These are phyloP conservation scores for Bergia puertoricense DNA, from an alignment of 92 coral and sea anemone species.

Conservation along the genomic window DNA sequence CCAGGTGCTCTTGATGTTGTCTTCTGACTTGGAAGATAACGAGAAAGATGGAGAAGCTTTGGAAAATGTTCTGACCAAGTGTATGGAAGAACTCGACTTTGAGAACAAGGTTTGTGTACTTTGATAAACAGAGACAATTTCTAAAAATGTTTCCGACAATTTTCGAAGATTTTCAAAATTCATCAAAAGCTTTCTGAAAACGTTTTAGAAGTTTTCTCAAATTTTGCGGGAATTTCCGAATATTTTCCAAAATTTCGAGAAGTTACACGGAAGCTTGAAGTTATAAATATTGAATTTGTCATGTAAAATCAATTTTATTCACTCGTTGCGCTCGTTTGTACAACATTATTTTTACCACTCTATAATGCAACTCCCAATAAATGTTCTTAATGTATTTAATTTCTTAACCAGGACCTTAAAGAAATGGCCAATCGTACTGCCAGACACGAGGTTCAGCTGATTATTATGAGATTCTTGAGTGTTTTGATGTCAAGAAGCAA, in stretches of 20 bases:
- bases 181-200: too few species aligned
- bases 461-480: slow-evolving; percentile 92
- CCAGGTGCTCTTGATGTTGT: slow-evolving; percentile 88
- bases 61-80: slow-evolving; percentile 68
- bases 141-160: too few species aligned
- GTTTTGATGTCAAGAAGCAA: slow-evolving; percentile 97
- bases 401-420: slow-evolving; percentile 53
- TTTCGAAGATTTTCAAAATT: too few species aligned
- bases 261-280: too few species aligned
- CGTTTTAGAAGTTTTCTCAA: too few species aligned
- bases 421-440: slow-evolving; percentile 78
- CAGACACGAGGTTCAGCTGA: slow-evolving; percentile 89
- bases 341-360: background rate
- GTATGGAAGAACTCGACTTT: slow-evolving; percentile 80
- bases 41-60: slow-evolving; percentile 76
- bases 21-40: slow-evolving; percentile 89
- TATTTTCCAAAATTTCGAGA: too few species aligned
- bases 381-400: background rate
- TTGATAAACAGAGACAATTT: background rate
- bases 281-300: background rate
- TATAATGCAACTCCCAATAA: background rate
- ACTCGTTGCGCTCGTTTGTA: background rate
- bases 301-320: too few species aligned
- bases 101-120: slow-evolving; percentile 64
- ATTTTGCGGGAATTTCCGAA: too few species aligned